phyloP scores from a whole-genome alignment of 2,797 vertebrate species.

The Dallia pectoralis region DNA sequence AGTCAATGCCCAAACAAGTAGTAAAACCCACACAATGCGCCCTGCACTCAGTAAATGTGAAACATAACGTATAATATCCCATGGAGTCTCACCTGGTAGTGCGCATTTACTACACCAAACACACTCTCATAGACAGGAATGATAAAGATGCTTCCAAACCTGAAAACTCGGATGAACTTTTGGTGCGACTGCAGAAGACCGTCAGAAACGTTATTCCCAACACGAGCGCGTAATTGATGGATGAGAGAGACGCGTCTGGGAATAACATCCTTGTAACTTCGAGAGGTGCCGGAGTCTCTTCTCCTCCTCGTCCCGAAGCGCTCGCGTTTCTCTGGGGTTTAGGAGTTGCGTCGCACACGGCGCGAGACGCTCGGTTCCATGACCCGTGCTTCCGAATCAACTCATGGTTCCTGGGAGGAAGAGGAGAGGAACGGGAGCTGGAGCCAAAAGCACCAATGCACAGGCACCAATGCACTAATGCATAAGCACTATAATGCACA shows the following conservation, averaged over 20 bases:
- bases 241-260: conserved; percentile 74
- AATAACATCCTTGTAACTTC: conserved; percentile 84
- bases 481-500: no score
- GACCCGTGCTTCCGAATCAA: conserved; percentile 37
- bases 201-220: conserved; percentile 77
- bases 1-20: conserved; percentile 19
- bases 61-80: not conserved
- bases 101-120: not conserved
- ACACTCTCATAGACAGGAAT: not conserved
- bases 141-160: conserved; percentile 64
- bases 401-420: conserved; percentile 56
- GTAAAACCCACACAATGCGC: not conserved
- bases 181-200: conserved; percentile 72
- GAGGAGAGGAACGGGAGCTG: conserved; percentile 26
- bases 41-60: not conserved
- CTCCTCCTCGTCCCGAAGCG: conserved; percentile 55
- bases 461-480: no score
- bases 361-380: conserved; percentile 66
- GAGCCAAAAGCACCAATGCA: conserved; percentile 21
- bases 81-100: not conserved
- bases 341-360: conserved; percentile 37
- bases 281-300: conserved; percentile 41
- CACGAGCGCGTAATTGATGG: conserved; percentile 73
- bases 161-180: conserved; percentile 81
- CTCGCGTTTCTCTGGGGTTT: conserved; percentile 43